A percentile compares a stretch with the other conserved stretches of the same genome.
Conservation (phyloP, 1,140 invertebrate genomes). For the Matsumurasca onukii region DNA sequence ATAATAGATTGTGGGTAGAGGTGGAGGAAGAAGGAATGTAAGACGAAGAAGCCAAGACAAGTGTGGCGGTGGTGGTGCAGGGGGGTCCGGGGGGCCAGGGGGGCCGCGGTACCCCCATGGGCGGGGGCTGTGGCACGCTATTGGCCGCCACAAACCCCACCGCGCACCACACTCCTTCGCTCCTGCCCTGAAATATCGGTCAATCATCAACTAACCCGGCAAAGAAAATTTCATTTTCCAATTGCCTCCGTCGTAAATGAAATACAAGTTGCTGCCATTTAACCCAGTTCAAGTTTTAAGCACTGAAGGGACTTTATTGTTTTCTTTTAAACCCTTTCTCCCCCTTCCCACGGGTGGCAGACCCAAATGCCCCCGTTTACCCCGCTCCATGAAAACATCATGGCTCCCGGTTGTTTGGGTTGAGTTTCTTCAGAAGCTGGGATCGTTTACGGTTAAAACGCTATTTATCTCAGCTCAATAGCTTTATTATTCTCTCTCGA, state of each 20-base stretch:
- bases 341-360: not conserved
- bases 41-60: slow-evolving; percentile 26
- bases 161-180: slow-evolving; percentile 20
- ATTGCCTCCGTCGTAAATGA: slow-evolving; percentile 24
- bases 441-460: too few species aligned
- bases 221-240: slow-evolving; percentile 21
- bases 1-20: slow-evolving; percentile 8
- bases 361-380: not conserved
- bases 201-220: slow-evolving; percentile 21
- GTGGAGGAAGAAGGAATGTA: slow-evolving; percentile 21
- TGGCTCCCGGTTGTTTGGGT: not conserved
- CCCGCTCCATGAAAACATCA: not conserved
- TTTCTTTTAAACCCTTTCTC: slow-evolving; percentile 8
- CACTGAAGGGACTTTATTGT: slow-evolving; percentile 21
- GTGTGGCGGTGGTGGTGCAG: not conserved
- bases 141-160: slow-evolving; percentile 5
- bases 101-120: too few species aligned
- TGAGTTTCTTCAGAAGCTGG: too few species aligned
- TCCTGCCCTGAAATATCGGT: slow-evolving; percentile 20
- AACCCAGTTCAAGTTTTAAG: slow-evolving; percentile 14
- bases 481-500: too few species aligned
- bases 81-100: not conserved
- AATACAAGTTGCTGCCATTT: slow-evolving; percentile 21
- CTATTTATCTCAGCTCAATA: too few species aligned
- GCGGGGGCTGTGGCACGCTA: slow-evolving; percentile 10